A percentile compares a stretch with the other conserved stretches of the same genome.
Conservation (phyloP, 2,888 invertebrate genomes). For the Oscheius sp. region DNA sequence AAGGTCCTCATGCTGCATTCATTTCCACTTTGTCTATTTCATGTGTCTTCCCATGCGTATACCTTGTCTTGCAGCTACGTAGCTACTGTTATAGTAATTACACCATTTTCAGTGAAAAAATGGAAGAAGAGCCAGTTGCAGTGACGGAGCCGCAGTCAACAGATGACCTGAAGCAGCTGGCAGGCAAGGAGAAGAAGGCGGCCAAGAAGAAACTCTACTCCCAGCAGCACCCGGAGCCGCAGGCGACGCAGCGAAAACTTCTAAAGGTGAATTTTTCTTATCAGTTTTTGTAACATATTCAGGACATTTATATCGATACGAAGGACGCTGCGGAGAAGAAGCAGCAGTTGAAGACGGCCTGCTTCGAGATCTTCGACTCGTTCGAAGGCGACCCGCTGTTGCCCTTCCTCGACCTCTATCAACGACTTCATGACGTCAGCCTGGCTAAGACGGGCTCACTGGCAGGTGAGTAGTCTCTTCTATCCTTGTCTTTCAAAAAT, state of each 20-base stretch:
- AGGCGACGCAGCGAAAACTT: slow-evolving; percentile 39
- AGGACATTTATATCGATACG: slow-evolving; percentile 34
- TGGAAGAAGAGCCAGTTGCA: not conserved
- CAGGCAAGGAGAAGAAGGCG: slow-evolving; percentile 41
- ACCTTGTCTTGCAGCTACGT: too few species aligned
- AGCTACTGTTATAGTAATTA: too few species aligned
- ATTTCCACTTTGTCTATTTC: too few species aligned
- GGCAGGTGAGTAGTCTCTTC: slow-evolving; percentile 5
- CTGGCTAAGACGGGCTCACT: slow-evolving; percentile 10
- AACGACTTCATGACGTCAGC: slow-evolving; percentile 10
- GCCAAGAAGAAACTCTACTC: slow-evolving; percentile 42
- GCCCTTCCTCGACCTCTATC: slow-evolving; percentile 25
- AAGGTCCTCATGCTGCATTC: too few species aligned
- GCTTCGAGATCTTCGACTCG: slow-evolving; percentile 12
- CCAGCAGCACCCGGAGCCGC: slow-evolving; percentile 40
- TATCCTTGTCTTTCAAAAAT: not conserved
- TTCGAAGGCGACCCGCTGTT: slow-evolving; percentile 24
- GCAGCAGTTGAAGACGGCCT: not conserved
- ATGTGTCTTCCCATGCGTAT: too few species aligned
- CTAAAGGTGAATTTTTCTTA: slow-evolving; percentile 34
- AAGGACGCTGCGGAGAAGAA: slow-evolving; percentile 26
- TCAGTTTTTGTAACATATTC: not conserved
- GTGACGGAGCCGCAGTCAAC: not conserved
- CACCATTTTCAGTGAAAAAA: too few species aligned
- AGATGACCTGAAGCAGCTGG: not conserved